Conservation (phyloP, 2,797 vertebrate genomes). For the Lepilemur septentrionalis region DNA sequence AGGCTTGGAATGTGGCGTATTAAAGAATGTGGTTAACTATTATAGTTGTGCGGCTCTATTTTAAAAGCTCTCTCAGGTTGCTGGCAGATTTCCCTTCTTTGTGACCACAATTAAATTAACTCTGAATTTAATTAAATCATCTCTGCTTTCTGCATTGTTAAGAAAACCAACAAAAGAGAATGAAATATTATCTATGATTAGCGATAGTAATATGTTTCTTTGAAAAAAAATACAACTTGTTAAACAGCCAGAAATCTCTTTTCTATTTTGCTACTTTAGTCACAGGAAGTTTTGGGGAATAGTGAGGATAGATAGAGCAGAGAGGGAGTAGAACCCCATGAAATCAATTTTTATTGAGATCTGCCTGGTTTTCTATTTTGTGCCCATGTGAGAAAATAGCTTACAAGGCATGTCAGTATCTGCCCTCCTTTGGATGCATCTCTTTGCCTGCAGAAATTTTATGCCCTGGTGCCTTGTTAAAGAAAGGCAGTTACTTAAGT, state of each 20-base stretch:
- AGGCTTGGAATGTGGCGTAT: background rate
- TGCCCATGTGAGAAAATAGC: background rate
- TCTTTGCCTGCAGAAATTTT: background rate
- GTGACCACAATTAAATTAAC: background rate
- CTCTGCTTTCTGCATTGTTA: background rate
- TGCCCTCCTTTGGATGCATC: background rate
- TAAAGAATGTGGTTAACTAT: background rate
- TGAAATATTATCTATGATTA: slow-evolving; percentile 12
- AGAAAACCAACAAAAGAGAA: background rate
- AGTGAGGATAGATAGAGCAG: background rate
- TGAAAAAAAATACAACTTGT: background rate
- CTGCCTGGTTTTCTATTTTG: background rate
- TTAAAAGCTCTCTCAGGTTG: background rate
- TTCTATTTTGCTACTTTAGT: slow-evolving; percentile 28
- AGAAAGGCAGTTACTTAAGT: background rate
- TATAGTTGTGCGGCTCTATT: background rate
- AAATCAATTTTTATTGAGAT: background rate
- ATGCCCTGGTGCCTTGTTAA: background rate
- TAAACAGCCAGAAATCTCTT: background rate
- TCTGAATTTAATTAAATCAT: background rate
- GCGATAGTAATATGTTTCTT: background rate
- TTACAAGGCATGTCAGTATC: background rate
- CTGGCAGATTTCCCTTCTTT: background rate
- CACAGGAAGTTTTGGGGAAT: background rate
- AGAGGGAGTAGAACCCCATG: background rate